phyloP scores from a whole-genome alignment of 2,888 invertebrate genomes.

The Drosophila koepferae region DNA sequence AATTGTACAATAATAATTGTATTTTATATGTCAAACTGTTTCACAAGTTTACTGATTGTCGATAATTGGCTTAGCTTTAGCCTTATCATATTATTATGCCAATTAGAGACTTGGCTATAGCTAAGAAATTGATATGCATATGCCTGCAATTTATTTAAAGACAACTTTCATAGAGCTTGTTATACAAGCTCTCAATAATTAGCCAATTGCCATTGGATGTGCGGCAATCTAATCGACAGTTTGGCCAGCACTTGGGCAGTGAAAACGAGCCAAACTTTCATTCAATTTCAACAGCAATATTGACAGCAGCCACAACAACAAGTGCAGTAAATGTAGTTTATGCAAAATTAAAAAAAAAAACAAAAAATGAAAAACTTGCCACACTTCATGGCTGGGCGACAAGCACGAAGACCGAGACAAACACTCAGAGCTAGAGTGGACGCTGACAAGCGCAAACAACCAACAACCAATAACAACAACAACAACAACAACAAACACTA shows the following conservation, averaged over 20 bases:
- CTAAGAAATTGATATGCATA: slow-evolving; percentile 4
- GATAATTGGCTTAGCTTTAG: slow-evolving; percentile 2
- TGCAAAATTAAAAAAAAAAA: slow-evolving; percentile 56
- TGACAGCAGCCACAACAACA: slow-evolving; percentile 36
- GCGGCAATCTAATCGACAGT: slow-evolving; percentile 63
- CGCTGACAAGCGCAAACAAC: slow-evolving; percentile 51
- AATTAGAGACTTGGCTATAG: slow-evolving; percentile 5
- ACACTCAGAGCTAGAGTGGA: slow-evolving; percentile 30
- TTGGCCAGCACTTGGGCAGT: slow-evolving; percentile 62
- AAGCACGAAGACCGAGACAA: slow-evolving; percentile 49
- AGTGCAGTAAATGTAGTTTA: slow-evolving; percentile 48
- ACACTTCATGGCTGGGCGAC: slow-evolving; percentile 48
- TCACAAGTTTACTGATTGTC: slow-evolving; percentile 1
- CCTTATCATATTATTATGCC: slow-evolving; percentile 9
- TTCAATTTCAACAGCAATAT: slow-evolving; percentile 59
- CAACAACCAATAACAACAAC: slow-evolving; percentile 30
- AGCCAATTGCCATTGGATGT: slow-evolving; percentile 49
- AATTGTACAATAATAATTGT: background rate
- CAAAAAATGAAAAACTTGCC: slow-evolving; percentile 44
- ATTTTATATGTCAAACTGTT: slow-evolving; percentile 4
- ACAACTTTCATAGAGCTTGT: slow-evolving; percentile 37
- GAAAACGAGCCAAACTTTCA: slow-evolving; percentile 72
- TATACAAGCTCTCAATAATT: slow-evolving; percentile 53
- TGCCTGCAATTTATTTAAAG: slow-evolving; percentile 9
- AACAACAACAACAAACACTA: slow-evolving; percentile 34